Base-by-base conservation (phyloP, 2,113 vertebrate genomes). In the Carettochelys insculpta region DNA sequence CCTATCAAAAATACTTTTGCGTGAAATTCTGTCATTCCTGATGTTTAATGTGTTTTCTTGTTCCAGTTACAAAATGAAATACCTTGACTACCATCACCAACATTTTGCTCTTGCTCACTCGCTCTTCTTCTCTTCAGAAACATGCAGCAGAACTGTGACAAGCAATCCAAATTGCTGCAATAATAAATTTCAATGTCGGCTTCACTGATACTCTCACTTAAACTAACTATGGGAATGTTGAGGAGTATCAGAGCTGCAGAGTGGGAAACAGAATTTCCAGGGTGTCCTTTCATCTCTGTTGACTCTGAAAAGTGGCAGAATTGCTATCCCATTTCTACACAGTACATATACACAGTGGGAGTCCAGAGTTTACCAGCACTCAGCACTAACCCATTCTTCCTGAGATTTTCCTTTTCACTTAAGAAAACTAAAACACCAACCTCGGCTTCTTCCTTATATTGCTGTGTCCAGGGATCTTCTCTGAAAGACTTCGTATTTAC, bases 21-120 rank as follows among this genome's bases (percentile, higher is more conserved):
- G 65, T 92, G 89, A 86, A 94, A 43, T 43, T 75, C 71, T 68
- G 22, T 75, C 25, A 82, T 65, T 78, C 90, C 22, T 0, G 1
- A 91, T 34, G 52, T 50, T 93, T 93, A 73, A 41, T 89, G 87
- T 94, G 83, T 54, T 48, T 90, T 91, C 81, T 93, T 19, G 45
- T 52, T 87, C 80, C 53, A 93, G 87, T 83, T 91, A 88, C 27
- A 82, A 71, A 94, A 94, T 92, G 85, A 95, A 95, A 94, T 90
- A 82, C 25, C 86, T 86, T 73, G 27, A 10, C 80, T 86, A 94
- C 85, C 94, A 45, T 86, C 83, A 91, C 82, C 56, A 80, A 82
- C 82, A 91, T 93, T 91, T 65, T 83, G 61, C 48, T 90, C 4
- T 47, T 50, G 48, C 48, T 58, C 54, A 3, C 71, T 94, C 38